Base-by-base conservation (phyloP, 2,888 invertebrate genomes). In the Diachrysia chrysitis region DNA sequence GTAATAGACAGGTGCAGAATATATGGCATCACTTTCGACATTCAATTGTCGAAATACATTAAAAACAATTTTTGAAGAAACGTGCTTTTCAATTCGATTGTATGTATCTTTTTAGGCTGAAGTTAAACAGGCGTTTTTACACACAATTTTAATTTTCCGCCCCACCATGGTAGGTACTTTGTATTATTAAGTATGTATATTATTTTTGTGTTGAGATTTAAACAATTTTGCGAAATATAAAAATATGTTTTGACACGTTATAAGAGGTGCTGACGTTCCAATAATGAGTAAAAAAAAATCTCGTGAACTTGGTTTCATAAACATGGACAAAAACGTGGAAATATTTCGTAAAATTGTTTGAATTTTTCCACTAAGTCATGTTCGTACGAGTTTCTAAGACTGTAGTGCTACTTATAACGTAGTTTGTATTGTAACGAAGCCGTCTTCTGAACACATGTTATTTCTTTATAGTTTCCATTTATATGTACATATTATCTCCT, bases 361-460 rank as follows among this genome's bases (percentile, higher is more conserved):
- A 19, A 60, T 35, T 66, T 59, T 19, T 29, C 29, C 2, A 29
- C 48, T n/a, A 54, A 63, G 19, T 9, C 17, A 54, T 63, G 21
- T 54, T 25, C 21, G 79, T 71, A 70, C 73, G 69, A 72, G 51
- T 74, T 73, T 58, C 32, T 75, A 81, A 83, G 82, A 83, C 82
- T 83, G 81, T 82, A 81, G 82, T 57, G 56, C 69, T 83, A 81
- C 71, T 23, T 66, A 19, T 69, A 58, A 59, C 70, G 73, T 81
- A 78, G 74, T 71, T 65, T 63, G 71, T 74, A 80, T 78, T 74
- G 67, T 81, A 75, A 73, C 65, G 73, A 67, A 63, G 71, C 82
- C 82, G 83, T 82, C 81, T 82, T 59, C 46, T 65, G 58, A 71
- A 74, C 66, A 71, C 77, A 67, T 72, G 64, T 77, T 76, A 67